Base-by-base conservation (phyloP, 2,888 invertebrate genomes). In the Steinernema scapterisci region DNA sequence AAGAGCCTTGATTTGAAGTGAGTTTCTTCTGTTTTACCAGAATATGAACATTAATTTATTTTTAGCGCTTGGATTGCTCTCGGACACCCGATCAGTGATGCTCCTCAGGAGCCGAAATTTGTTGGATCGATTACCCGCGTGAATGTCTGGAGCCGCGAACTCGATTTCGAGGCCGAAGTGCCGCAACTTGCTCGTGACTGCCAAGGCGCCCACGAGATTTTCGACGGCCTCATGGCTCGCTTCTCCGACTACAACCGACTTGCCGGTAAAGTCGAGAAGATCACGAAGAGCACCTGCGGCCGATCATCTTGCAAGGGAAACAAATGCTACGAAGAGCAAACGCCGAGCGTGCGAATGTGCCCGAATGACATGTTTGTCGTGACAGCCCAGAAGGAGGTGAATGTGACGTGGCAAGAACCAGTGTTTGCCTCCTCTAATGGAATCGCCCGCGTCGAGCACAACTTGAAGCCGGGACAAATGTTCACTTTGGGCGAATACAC, bases 221-320 rank as follows among this genome's bases (percentile, higher is more conserved):
- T 94, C 88, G 92, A 92, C 83, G 93, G 93, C 1, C 90, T 97
- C 6, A 92, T 94, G 1, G 90, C 95, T 0, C 94, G 95, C 27
- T 97, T 96, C 95, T 93, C 94, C 44, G 95, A 95, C 25, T 97
- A 95, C 88, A 95, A 95, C 88, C 92, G 93, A 79, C 77, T 88
- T 13, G 52, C 73, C 6, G 88, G 88, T 45, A 83, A 87, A 63
- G 87, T 88, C 13, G 87, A 86, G 54, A 79, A 83, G 75, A 79
- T 84, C 7, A 80, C 77, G 11, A 95, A 95, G 16, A 95, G 95
- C 0, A 92, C 93, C 82, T 96, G 96, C 84, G 95, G 95, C 6
- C 93, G 94, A 87, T 91, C 91, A n/a, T 82, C 21, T 46, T 45
- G 43, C 75, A 9, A 45, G 31, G 46, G 56, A 43, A 46, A 73